These are phyloP conservation scores for Ochotona curzoniae DNA, from an alignment of 2,113 vertebrate species.

Conservation along the genomic window DNA sequence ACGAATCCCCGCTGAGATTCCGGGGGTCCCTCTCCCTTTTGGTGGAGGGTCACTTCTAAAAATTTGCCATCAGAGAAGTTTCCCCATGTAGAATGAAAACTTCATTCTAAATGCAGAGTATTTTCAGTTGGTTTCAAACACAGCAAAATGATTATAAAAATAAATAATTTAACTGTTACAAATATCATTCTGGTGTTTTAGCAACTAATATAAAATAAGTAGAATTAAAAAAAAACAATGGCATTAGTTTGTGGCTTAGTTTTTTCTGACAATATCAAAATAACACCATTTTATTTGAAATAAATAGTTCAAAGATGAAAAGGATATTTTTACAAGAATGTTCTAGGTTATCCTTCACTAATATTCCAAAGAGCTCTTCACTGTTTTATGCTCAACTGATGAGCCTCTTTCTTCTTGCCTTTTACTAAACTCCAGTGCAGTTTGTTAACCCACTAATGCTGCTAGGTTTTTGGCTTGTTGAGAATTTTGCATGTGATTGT, in stretches of 20 bases:
- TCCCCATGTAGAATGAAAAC: neutral
- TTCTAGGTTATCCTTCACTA: neutral
- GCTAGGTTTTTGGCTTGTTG: neutral
- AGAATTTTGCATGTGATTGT: neutral
- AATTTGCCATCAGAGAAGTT: neutral
- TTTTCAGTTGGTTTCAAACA: neutral
- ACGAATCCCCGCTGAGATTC: neutral
- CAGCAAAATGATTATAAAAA: neutral
- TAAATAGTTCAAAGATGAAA: neutral
- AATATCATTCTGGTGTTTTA: neutral
- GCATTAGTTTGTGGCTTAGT: neutral
- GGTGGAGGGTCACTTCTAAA: neutral
- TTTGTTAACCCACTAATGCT: neutral
- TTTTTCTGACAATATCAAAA: neutral
- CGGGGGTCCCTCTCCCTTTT: neutral
- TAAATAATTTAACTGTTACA: neutral
- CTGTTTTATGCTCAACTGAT: constrained; percentile 16
- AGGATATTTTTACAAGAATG: neutral
- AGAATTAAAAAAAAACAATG: neutral
- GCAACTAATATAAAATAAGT: neutral
- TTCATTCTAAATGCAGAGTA: neutral
- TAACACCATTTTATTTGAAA: neutral
- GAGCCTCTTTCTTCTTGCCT: neutral
- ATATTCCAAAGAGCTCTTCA: neutral
- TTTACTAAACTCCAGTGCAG: neutral